Evolutionary conservation across 2,888 invertebrate genomes (phyloP).

Genomic region (Coremacera marginata): DNA sequence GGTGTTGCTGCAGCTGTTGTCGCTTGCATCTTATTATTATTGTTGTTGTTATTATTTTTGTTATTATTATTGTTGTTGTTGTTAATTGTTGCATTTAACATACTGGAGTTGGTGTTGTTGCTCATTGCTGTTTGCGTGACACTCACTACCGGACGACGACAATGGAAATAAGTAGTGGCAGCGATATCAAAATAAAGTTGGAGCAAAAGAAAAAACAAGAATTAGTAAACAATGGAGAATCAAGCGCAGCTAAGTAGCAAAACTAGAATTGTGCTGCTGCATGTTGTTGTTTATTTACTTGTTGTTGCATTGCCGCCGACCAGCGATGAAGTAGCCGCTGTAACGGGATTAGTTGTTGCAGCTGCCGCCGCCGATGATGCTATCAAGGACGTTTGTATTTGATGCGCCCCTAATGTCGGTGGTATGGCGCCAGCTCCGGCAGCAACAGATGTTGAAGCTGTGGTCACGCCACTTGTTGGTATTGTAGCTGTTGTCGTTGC

Average conservation of each 20-base stretch:
- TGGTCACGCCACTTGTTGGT: slow-evolving; percentile 44
- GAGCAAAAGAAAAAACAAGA: slow-evolving; percentile 37
- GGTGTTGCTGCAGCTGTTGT: slow-evolving; percentile 47
- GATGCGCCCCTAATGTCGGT: slow-evolving; percentile 45
- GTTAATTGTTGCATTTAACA: slow-evolving; percentile 47
- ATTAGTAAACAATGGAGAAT: slow-evolving; percentile 41
- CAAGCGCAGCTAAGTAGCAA: slow-evolving; percentile 19
- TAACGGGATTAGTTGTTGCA: slow-evolving; percentile 1
- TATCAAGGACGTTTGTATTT: slow-evolving; percentile 50
- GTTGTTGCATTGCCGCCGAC: slow-evolving; percentile 27
- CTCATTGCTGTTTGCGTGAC: slow-evolving; percentile 46
- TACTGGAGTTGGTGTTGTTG: slow-evolving; percentile 37
- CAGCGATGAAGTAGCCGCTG: slow-evolving; percentile 38
- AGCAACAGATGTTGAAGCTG: slow-evolving; percentile 49
- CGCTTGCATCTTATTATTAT: slow-evolving; percentile 45
- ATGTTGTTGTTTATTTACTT: slow-evolving; percentile 23
- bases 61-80: slow-evolving; percentile 57
- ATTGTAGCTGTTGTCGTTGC: slow-evolving; percentile 47
- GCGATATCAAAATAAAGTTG: slow-evolving; percentile 11
- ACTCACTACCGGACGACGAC: slow-evolving; percentile 45
- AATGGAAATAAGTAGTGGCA: not conserved
- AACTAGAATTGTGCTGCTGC: not conserved
- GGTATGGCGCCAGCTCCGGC: slow-evolving; percentile 55
- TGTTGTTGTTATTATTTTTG: slow-evolving; percentile 59
- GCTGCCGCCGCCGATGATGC: slow-evolving; percentile 46